Evolutionary conservation across 2,113 vertebrate species (phyloP).

Genomic region (human): DNA sequence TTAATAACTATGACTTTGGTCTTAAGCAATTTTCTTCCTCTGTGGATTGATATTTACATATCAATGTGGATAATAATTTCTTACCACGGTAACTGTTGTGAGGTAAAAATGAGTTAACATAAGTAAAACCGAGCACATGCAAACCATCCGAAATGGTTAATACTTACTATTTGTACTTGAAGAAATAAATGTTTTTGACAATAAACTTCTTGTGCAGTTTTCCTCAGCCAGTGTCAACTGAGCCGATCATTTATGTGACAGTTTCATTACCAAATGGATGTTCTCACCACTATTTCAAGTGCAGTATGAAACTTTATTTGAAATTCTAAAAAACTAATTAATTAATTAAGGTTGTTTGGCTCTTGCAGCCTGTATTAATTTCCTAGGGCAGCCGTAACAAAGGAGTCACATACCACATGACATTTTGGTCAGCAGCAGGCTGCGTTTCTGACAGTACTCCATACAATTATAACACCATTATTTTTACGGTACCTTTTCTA

Average conservation of each 20-base stretch:
- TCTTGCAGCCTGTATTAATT: not conserved
- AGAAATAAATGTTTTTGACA: not conserved
- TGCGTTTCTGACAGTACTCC: not conserved
- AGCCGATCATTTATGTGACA: not conserved
- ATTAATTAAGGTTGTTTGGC: not conserved
- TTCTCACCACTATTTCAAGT: not conserved
- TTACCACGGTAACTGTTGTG: not conserved
- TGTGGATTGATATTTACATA: not conserved
- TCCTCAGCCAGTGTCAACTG: not conserved
- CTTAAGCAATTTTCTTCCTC: not conserved
- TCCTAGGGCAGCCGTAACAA: not conserved
- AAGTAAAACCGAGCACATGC: not conserved
- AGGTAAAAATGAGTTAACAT: not conserved
- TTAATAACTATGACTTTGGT: not conserved
- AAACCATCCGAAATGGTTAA: not conserved
- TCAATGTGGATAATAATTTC: not conserved
- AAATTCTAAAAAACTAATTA: not conserved
- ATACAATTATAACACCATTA: not conserved
- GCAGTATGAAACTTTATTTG: not conserved
- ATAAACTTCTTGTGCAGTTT: not conserved
- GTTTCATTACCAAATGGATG: not conserved
- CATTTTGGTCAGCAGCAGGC: not conserved
- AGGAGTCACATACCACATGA: not conserved
- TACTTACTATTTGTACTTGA: not conserved
- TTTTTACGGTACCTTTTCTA: not conserved